Evolutionary conservation across 2,113 vertebrate species (phyloP), one percentile per base, ranked within the genome.

Genomic region (Meriones unguiculatus): DNA sequence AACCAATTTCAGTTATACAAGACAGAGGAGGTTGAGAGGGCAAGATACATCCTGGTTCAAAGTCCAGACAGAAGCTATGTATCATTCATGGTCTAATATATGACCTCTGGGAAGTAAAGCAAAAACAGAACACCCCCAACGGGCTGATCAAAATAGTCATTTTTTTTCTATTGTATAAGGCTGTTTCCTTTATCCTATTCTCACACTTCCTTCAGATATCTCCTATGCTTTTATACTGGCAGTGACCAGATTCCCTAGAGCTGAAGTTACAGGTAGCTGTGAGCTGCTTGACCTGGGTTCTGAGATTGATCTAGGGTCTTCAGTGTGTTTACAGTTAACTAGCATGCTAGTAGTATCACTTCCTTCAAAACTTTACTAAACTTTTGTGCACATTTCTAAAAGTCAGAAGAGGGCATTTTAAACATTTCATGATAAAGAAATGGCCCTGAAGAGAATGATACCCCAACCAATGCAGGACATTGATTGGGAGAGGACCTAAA

Each of bases 1-100:
- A 95, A 96, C 96, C 96, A 91, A 90, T 94, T 69, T 97, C 96
- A 90, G 57, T 97, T 98, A 95, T 87, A 38, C 52, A 93, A 88
- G 25, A 92, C 69, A n/a, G 15, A 94, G 62, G 89, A 41, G 73
- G 95, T 0, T 4, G 12, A 73, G 46, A 0, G 2, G 41, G 85
- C 62, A 97, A 52, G 9, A 25, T 91, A 50, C 41, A 65, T 65
- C 24, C 24, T 93, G 18, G 89, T 95, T 97, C 41, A 90, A 25
- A 89, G 77, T 90, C 65, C 89, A 89, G 70, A 94, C 70, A 91
- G 73, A 2, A 95, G n/a, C 57, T 81, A 72, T 30, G 9, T 32
- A 50, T 2, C 52, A 18, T 50, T 17, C 46, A 20, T 41, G n/a
- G 20, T 67, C 57, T n/a, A 86, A 7, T 24, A 25, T 4, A 24